Evolutionary conservation across 2,888 invertebrate genomes (phyloP).

Genomic region (Chironomus tentans): DNA sequence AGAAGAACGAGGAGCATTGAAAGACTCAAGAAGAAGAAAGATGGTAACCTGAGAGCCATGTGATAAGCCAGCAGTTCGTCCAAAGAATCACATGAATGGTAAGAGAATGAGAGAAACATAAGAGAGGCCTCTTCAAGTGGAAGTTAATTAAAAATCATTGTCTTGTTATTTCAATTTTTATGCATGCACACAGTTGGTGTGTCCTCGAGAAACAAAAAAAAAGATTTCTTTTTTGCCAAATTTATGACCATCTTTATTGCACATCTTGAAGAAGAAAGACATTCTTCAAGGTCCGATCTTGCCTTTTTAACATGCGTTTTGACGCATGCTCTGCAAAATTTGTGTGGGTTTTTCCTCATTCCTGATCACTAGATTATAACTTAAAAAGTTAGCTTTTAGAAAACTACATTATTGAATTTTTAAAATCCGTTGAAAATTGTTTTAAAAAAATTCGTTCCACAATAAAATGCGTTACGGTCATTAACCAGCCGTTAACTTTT

Average conservation of each 20-base stretch:
- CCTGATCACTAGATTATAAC: too few species aligned
- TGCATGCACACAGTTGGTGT: slow-evolving; percentile 7
- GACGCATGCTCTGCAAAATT: too few species aligned
- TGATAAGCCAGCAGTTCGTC: background rate
- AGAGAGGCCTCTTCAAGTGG: background rate
- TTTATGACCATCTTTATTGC: background rate
- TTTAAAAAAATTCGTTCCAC: too few species aligned
- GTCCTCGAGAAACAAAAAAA: background rate
- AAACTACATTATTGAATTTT: too few species aligned
- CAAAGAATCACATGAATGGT: background rate
- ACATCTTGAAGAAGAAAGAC: too few species aligned
- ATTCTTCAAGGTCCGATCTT: background rate
- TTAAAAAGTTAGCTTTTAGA: too few species aligned
- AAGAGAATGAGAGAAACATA: background rate
- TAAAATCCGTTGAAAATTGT: too few species aligned
- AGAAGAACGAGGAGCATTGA: background rate
- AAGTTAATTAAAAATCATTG: slow-evolving; percentile 12
- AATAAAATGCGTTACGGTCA: too few species aligned
- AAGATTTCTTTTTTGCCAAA: background rate
- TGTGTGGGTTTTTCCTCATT: too few species aligned
- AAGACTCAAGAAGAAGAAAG: background rate
- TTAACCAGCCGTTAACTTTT: too few species aligned
- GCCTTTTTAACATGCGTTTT: too few species aligned
- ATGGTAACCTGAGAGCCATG: slow-evolving; percentile 8
- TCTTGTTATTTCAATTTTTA: background rate